Evolutionary conservation across 2,797 vertebrate genomes (phyloP).

Genomic region (Schizopygopsis malacanthus): DNA sequence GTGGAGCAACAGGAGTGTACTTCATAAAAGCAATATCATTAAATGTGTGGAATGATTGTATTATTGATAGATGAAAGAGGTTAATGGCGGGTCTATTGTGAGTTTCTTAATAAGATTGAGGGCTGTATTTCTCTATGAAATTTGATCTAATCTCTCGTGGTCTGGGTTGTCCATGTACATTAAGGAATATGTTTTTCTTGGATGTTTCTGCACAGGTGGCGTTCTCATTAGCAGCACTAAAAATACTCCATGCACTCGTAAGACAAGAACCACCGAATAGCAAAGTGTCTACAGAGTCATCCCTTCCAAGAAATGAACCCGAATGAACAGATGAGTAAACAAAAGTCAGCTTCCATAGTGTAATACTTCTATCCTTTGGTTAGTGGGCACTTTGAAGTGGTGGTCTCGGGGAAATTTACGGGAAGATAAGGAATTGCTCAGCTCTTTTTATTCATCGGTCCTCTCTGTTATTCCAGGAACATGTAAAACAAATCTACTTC

Average conservation of each 20-base stretch:
- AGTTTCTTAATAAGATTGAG: conserved; percentile 44
- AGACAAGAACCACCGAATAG: conserved; percentile 36
- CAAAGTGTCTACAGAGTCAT: conserved; percentile 12
- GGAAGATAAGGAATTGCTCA: conserved; percentile 62
- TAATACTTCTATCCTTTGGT: conserved; percentile 50
- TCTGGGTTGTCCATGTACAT: not conserved
- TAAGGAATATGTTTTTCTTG: not conserved
- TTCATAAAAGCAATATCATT: conserved; percentile 54
- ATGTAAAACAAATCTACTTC: conserved; percentile 28
- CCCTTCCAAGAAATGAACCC: conserved; percentile 46
- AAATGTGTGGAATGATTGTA: conserved; percentile 37
- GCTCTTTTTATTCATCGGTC: conserved; percentile 47
- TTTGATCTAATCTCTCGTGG: conserved; percentile 33
- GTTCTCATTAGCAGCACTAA: conserved; percentile 7
- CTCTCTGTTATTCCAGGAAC: conserved; percentile 36
- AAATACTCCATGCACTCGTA: conserved; percentile 29
- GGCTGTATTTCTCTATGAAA: conserved; percentile 33
- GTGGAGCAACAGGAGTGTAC: conserved; percentile 44
- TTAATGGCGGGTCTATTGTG: conserved; percentile 39
- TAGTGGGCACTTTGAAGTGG: conserved; percentile 59
- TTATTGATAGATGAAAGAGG: conserved; percentile 51
- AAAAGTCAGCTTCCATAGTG: conserved; percentile 46
- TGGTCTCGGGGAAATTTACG: conserved; percentile 52
- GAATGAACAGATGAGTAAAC: conserved; percentile 33
- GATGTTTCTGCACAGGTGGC: not conserved